A percentile compares a stretch with the other conserved stretches of the same genome.
phyloP scores from a whole-genome alignment of 2,888 invertebrate genomes.

The Pterostichus madidus region DNA sequence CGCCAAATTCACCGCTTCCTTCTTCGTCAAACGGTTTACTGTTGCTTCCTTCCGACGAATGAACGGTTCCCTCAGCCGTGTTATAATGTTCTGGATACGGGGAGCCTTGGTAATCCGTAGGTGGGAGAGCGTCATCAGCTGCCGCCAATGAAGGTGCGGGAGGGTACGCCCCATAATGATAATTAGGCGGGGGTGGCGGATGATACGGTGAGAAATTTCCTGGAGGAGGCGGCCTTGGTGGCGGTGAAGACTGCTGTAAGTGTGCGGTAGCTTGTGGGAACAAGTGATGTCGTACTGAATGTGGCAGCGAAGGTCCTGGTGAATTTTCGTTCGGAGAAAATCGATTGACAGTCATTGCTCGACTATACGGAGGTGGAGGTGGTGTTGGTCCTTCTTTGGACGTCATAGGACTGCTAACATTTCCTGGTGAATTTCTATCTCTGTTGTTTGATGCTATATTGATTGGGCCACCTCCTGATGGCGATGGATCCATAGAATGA shows the following conservation, averaged over 20 bases:
- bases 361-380: constrained; percentile 74
- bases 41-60: constrained; percentile 70
- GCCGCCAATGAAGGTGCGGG: constrained; percentile 75
- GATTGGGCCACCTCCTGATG: constrained; percentile 79
- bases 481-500: constrained; percentile 79
- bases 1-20: constrained; percentile 89
- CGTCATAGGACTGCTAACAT: constrained; percentile 67
- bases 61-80: constrained; percentile 68
- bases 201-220: constrained; percentile 77
- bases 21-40: constrained; percentile 79
- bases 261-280: constrained; percentile 67
- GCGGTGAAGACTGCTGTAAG: constrained; percentile 73
- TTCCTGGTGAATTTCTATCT: constrained; percentile 73
- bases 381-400: constrained; percentile 70
- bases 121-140: constrained; percentile 74
- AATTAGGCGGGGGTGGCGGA: constrained; percentile 77
- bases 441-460: constrained; percentile 72
- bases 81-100: constrained; percentile 73
- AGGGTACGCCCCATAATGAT: constrained; percentile 77
- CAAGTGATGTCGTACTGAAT: constrained; percentile 71
- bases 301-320: constrained; percentile 74
- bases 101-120: constrained; percentile 76
- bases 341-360: constrained; percentile 73
- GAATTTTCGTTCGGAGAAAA: constrained; percentile 73
- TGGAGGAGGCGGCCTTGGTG: constrained; percentile 74